Evolutionary conservation across 2,888 invertebrate species (phyloP), one percentile per base, ranked within the genome.

Genomic region (Euphydryas editha): DNA sequence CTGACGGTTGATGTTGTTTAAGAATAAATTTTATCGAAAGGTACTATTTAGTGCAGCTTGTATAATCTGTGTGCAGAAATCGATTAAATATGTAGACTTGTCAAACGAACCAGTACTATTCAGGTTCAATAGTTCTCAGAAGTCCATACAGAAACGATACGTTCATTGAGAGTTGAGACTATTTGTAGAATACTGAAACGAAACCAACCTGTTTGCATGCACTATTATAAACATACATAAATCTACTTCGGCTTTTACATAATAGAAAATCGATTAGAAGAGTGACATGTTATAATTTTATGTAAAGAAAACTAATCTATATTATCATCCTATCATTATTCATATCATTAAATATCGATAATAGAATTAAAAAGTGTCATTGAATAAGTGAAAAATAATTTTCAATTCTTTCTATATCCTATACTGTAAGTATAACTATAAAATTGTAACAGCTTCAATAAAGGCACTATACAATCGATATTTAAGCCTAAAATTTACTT

Each of bases 101-200:
- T 20, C 15, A 57, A 57, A 57, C 42, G 20, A 57, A 15, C 36
- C 42, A 57, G 20, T 15, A 56, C 17, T 39, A 21, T 57, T 39
- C 21, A 57, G 24, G 20, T 21, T 57, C 57, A 21, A 20, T 21
- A 20, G 21, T 57, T 21, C 39, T 57, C 57, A 57, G 54, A 54
- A 54, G 17, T 10, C 36, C 21, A 54, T 36, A 11, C 54, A 54
- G 54, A 36, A 8, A 10, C 54, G 54, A 54, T 54, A 54, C 54
- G 36, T 36, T 36, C 54, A 54, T 54, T 30, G 30, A 54, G 36
- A 36, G 36, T 54, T 30, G 30, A 54, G 36, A 36, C n/a, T 54
- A 36, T 54, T 54, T 54, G 54, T 17, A 30, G 30, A 54, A 54
- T 54, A 54, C 54, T 8, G 36, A 54, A 24, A 54, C 30, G 30